Percentiles rank a stretch among this genome's conserved stretches.
These are phyloP conservation scores for Fregata magnificens DNA, from an alignment of 2,113 vertebrate species.

Conservation along the genomic window DNA sequence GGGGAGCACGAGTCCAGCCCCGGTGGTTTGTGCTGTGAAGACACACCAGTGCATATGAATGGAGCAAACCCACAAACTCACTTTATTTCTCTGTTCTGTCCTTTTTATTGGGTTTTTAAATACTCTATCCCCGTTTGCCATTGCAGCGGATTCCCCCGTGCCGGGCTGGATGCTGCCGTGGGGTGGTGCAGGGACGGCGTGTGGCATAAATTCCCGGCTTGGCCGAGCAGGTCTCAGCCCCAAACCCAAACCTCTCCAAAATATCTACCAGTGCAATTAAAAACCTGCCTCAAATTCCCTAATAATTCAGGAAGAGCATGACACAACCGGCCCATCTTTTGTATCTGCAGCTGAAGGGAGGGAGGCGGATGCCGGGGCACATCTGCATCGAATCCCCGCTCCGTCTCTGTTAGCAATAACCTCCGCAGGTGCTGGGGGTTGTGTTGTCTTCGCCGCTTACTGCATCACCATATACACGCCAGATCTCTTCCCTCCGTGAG, in stretches of 20 bases:
- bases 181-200: not conserved
- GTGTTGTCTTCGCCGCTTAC: not conserved
- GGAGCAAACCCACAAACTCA: not conserved
- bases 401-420: not conserved
- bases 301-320: not conserved
- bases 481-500: not conserved
- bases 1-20: not conserved
- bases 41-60: accelerated
- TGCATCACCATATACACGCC: not conserved
- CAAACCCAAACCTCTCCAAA: not conserved
- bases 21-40: not conserved
- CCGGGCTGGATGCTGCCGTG: accelerated
- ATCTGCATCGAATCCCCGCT: not conserved
- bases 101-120: not conserved
- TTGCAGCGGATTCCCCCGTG: accelerated
- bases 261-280: not conserved
- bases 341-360: not conserved
- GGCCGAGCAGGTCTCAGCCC: accelerated
- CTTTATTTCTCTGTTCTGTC: not conserved
- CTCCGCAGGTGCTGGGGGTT: not conserved
- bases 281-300: not conserved
- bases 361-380: not conserved
- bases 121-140: not conserved
- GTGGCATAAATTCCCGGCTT: not conserved
- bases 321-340: not conserved